Base-by-base conservation (phyloP, 1,140 invertebrate species). In the Acromyrmex charruanus region DNA sequence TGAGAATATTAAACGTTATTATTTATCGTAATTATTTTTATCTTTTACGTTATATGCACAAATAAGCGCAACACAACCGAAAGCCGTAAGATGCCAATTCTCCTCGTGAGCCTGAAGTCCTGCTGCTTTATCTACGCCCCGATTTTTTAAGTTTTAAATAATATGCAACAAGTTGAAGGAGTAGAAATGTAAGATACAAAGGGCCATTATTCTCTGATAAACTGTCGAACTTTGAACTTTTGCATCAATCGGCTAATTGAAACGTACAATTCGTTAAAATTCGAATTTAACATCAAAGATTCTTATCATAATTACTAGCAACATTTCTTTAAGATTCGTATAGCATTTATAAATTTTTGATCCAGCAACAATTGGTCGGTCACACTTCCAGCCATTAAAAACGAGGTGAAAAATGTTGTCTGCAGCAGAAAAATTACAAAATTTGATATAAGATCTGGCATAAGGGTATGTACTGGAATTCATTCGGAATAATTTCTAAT, bases 161-260 rank as follows among this genome's bases (percentile, higher is more conserved):
- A 69, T 69, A 16, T 12, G 21, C 2, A 39, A 66, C 18, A 5
- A 35, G 35, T 35, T 35, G 35, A 35, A 35, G 35, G 7, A 10
- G 9, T 49, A 49, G 3, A 28, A 72, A 51, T 31, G 44, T 49
- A 51, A 72, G 21, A 44, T 71, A 21, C 68, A 71, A 71, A 51
- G 44, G 1, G n/a, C 3, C 35, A 28, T 16, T 69, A 6, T 12
- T 69, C 28, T 65, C 18, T 14, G 31, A 66, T 21, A 4, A 25
- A 21, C 10, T 4, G 7, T 25, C 16, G 25, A 72, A 53, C 68
- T 71, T 71, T 71, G 1, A 51, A 28, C 69, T 28, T 31, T 51
- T 51, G 49, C 49, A 39, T 72, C 44, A 21, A 18, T 25, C 68
- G 21, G 3, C 7, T 71, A 71, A 71, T 53, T 72, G 44, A 51